Base-by-base conservation (phyloP, 2,888 invertebrate species). In the Lacanobia oleracea region DNA sequence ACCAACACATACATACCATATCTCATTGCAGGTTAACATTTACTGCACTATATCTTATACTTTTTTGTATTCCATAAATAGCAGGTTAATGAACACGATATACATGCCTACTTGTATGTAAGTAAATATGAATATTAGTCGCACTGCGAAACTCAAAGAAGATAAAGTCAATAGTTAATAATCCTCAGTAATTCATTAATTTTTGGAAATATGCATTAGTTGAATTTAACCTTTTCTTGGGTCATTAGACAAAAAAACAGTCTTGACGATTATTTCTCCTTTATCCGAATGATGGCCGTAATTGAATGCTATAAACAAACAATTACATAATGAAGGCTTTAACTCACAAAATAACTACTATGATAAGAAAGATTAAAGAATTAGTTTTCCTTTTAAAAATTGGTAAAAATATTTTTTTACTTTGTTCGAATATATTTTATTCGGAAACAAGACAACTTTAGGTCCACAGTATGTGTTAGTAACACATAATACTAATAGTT, bases 1-100 rank as follows among this genome's bases (percentile, higher is more conserved):
- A 81, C 73, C 75, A 66, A 65, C 72, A 61, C 33, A 78, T 72
- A 72, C 43, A 4, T 40, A 18, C 37, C 16, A 72, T 75, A 83
- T 63, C 56, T 82, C 65, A 76, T 73, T 66, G 12, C 72, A 68
- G 37, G 59, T 74, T 73, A 27, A 82, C 67, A 83, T 82, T 80
- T 69, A 76, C 18, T 69, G 45, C 45, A 71, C 73, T 67, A 66
- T 68, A 74, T 73, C 51, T 53, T 69, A 40, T 63, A 40, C 56
- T 60, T 59, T 62, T 63, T 51, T 61, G 33, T 33, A 33, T 60
- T 43, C 40, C 60, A 12, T 59, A 69, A 50, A 37, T 64, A 71
- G 45, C 51, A 57, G n/a, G 23, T 56, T 76, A 48, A 62, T 75
- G 33, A 10, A 60, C n/a, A 45, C 54, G 10, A 14, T 50, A 62